Evolutionary conservation across 2,113 vertebrate species (phyloP).

Genomic region (Barbus barbus): DNA sequence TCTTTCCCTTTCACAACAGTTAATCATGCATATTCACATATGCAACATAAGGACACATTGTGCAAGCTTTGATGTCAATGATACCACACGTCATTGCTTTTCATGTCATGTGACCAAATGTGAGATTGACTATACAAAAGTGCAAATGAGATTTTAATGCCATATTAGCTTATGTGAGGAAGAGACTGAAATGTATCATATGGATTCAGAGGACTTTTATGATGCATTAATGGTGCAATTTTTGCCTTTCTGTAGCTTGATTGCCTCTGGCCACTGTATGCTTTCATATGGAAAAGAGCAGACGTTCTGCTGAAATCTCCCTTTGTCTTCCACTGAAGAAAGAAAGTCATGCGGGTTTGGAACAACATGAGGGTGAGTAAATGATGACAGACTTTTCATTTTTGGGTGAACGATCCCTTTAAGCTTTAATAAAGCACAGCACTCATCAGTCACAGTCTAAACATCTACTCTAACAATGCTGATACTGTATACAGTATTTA

Average conservation of each 20-base stretch:
- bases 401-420: not conserved
- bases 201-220: not conserved
- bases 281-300: not conserved
- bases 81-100: too few species aligned
- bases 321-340: not conserved
- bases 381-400: conserved; percentile 22
- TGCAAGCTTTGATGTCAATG: too few species aligned
- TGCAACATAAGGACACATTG: too few species aligned
- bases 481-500: not conserved
- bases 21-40: too few species aligned
- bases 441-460: not conserved
- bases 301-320: not conserved
- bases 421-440: conserved; percentile 9
- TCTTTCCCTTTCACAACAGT: too few species aligned
- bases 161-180: too few species aligned
- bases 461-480: not conserved
- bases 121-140: too few species aligned
- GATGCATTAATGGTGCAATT: not conserved
- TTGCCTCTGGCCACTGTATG: not conserved
- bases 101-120: too few species aligned
- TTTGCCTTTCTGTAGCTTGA: not conserved
- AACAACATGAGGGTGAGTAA: conserved; percentile 16
- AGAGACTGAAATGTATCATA: too few species aligned
- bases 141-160: too few species aligned
- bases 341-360: conserved; percentile 6